phyloP scores from a whole-genome alignment of 1,140 invertebrate species.

The Trissolcus basalis region DNA sequence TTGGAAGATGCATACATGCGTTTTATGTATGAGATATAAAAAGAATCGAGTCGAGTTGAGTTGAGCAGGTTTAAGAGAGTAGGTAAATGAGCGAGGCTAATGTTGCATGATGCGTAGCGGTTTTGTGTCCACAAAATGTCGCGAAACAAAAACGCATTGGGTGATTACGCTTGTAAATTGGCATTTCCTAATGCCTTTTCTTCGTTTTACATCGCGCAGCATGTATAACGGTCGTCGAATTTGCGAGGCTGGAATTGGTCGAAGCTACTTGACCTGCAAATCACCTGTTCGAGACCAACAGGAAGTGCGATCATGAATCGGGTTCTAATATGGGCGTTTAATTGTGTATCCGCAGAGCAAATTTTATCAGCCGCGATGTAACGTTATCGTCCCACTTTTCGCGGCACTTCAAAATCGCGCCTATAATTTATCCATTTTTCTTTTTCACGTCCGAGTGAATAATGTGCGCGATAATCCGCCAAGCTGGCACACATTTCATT shows the following conservation, averaged over 20 bases:
- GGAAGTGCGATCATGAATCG: constrained; percentile 35
- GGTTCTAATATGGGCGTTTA: constrained; percentile 38
- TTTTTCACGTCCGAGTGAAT: neutral
- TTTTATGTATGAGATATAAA: no score
- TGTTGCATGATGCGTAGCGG: no score
- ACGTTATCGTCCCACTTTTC: constrained; percentile 32
- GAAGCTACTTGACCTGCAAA: constrained; percentile 49
- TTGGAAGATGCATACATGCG: no score
- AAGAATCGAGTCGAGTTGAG: no score
- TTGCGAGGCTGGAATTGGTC: constrained; percentile 54
- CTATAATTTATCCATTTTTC: constrained; percentile 9
- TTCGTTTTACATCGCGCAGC: constrained; percentile 49
- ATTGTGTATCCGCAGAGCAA: constrained; percentile 16
- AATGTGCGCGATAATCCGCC: no score
- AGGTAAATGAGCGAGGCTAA: no score
- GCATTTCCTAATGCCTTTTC: constrained; percentile 54
- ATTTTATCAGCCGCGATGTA: constrained; percentile 30
- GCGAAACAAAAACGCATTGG: no score
- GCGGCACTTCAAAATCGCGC: constrained; percentile 4
- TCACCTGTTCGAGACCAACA: constrained; percentile 47
- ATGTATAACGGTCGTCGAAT: constrained; percentile 50
- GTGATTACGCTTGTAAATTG: constrained; percentile 34
- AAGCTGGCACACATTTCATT: no score
- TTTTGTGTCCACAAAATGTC: no score
- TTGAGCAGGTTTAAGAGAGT: no score